Evolutionary conservation across 2,888 invertebrate genomes (phyloP).

Genomic region (Cataglyphis altisquamis): DNA sequence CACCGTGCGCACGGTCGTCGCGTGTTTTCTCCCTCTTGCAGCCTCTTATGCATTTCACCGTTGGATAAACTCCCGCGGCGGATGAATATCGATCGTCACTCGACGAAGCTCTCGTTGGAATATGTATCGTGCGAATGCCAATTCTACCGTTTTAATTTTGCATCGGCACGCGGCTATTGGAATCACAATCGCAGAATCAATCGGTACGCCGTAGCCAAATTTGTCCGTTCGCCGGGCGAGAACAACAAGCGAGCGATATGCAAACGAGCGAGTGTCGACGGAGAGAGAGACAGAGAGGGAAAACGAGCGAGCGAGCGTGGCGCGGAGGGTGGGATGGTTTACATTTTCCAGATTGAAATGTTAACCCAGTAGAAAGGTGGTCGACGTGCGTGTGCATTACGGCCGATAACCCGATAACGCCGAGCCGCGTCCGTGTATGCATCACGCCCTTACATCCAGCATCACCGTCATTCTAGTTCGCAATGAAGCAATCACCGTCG

Average conservation of each 20-base stretch:
- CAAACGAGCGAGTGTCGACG: conserved; percentile 52
- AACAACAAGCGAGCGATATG: conserved; percentile 56
- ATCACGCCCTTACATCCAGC: conserved; percentile 61
- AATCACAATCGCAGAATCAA: conserved; percentile 59
- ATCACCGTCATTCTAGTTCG: conserved; percentile 67
- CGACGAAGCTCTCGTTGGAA: conserved; percentile 16
- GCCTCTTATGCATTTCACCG: conserved; percentile 39
- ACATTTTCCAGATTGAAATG: conserved; percentile 65
- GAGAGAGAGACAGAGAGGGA: conserved; percentile 22
- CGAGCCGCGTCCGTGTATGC: conserved; percentile 57
- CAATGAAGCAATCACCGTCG: conserved; percentile 76
- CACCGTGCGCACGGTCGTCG: conserved; percentile 20
- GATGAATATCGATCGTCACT: conserved; percentile 50
- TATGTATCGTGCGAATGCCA: conserved; percentile 36
- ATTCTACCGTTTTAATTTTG: conserved; percentile 48
- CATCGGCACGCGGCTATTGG: conserved; percentile 42
- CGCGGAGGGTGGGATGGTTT: conserved; percentile 46
- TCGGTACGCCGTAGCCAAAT: conserved; percentile 50
- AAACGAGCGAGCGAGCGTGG: conserved; percentile 26
- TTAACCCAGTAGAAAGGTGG: conserved; percentile 66
- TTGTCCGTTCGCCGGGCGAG: conserved; percentile 58
- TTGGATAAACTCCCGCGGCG: conserved; percentile 33
- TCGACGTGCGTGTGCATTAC: conserved; percentile 63
- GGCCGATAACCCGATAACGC: conserved; percentile 70
- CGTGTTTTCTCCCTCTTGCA: conserved; percentile 25